Percentiles rank a stretch among this genome's conserved stretches.
Evolutionary conservation across 2,888 invertebrate species (phyloP).

Genomic region (Drosophila mulleri): DNA sequence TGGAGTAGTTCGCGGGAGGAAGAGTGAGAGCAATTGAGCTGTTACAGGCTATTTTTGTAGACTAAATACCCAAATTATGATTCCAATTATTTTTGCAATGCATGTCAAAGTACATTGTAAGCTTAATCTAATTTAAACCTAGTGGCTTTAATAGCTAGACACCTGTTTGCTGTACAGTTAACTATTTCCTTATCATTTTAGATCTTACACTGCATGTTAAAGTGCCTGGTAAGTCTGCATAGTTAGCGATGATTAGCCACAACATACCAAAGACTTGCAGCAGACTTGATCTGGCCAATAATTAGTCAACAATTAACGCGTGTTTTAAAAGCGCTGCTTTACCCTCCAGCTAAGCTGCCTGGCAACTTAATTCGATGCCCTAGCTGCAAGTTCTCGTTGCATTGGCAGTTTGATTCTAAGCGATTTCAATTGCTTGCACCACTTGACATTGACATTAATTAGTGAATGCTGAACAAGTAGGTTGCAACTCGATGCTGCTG

Average conservation of each 20-base stretch:
- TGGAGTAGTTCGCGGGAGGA: background rate
- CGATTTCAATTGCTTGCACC: slow-evolving; percentile 46
- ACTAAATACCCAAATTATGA: no score
- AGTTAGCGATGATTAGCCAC: background rate
- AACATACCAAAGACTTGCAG: no score
- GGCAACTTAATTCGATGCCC: slow-evolving; percentile 7
- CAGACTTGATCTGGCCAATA: background rate
- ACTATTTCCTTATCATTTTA: no score
- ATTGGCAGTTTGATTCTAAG: slow-evolving; percentile 6
- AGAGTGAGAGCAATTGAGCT: background rate
- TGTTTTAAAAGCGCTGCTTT: background rate
- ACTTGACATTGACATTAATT: slow-evolving; percentile 64
- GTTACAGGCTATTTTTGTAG: background rate
- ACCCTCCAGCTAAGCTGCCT: background rate
- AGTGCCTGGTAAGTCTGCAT: background rate
- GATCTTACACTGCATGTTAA: background rate
- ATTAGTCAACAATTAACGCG: slow-evolving; percentile 4
- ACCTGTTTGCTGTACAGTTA: background rate
- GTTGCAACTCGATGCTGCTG: slow-evolving; percentile 24
- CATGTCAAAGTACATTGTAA: slow-evolving; percentile 6
- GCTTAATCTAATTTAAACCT: background rate
- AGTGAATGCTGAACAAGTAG: slow-evolving; percentile 47
- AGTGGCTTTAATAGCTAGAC: background rate
- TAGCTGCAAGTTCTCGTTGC: background rate
- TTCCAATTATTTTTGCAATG: background rate